phyloP scores from a whole-genome alignment of 2,113 vertebrate genomes.

The Anolis carolinensis region DNA sequence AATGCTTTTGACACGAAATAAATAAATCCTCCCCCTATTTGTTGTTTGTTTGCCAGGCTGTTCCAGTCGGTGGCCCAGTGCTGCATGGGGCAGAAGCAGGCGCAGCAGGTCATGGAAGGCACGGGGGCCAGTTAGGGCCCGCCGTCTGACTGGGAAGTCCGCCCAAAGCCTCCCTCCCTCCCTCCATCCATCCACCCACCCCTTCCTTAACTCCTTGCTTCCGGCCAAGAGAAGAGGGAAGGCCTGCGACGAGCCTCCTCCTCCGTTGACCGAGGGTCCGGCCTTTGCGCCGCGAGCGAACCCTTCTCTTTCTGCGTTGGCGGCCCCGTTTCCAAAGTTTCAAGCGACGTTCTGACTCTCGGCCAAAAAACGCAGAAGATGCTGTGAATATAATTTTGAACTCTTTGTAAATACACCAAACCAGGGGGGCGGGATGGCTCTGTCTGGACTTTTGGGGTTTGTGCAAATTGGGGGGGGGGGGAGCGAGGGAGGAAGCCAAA shows the following conservation, averaged over 20 bases:
- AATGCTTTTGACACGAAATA: too few relatives aligned
- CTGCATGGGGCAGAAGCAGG: slow-evolving; percentile 99
- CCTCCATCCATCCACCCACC: not conserved
- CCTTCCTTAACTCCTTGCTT: not conserved
- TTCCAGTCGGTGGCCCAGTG: slow-evolving; percentile 99
- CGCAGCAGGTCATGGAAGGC: slow-evolving; percentile 99
- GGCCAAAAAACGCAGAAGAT: slow-evolving; percentile 88
- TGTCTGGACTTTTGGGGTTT: slow-evolving; percentile 82
- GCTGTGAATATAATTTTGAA: slow-evolving; percentile 96
- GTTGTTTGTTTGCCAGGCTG: slow-evolving; percentile 78
- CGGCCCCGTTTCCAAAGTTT: slow-evolving; percentile 78
- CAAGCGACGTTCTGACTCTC: slow-evolving; percentile 78
- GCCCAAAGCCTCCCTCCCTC: slow-evolving; percentile 41
- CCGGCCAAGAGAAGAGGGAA: slow-evolving; percentile 73
- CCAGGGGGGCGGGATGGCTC: slow-evolving; percentile 64
- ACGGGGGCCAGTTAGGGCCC: slow-evolving; percentile 92
- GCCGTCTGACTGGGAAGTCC: slow-evolving; percentile 20
- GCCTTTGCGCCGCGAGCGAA: too few relatives aligned
- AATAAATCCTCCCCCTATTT: not conserved
- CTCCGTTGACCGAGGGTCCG: too few relatives aligned
- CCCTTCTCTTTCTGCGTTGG: slow-evolving; percentile 63
- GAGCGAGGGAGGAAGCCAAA: slow-evolving; percentile 13
- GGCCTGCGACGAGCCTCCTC: not conserved
- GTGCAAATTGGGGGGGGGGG: slow-evolving; percentile 74
- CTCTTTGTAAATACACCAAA: slow-evolving; percentile 95